phyloP scores from a whole-genome alignment of 2,797 vertebrate genomes.

The Sebastolobus alascanus region DNA sequence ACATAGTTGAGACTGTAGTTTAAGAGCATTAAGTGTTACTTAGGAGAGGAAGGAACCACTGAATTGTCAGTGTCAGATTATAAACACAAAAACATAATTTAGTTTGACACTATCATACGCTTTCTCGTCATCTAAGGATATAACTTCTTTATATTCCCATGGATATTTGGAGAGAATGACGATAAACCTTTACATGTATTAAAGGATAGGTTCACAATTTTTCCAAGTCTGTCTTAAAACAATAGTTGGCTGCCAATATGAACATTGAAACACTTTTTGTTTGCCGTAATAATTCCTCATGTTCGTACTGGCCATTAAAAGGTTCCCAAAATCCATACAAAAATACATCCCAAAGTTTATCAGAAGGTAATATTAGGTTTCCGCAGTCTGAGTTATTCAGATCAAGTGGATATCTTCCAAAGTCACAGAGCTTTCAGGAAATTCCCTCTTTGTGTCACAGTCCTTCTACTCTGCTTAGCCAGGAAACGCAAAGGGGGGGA shows the following conservation, averaged over 20 bases:
- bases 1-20: too few relatives aligned
- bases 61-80: too few relatives aligned
- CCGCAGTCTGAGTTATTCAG: neutral
- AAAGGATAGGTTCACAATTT: neutral
- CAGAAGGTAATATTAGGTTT: neutral
- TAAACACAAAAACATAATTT: neutral
- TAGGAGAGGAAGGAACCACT: too few relatives aligned
- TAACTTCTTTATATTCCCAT: neutral
- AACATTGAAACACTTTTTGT: too few relatives aligned
- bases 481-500: neutral
- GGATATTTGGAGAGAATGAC: neutral
- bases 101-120: neutral
- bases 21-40: too few relatives aligned
- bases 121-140: neutral
- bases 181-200: neutral
- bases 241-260: too few relatives aligned
- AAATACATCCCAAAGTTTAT: neutral
- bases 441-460: neutral
- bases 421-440: neutral
- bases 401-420: too few relatives aligned
- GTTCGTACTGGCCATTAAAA: neutral
- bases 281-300: neutral
- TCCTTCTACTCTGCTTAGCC: neutral
- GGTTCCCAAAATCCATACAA: neutral
- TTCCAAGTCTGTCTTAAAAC: neutral